These are phyloP conservation scores for Petroica traversi DNA, from an alignment of 2,113 vertebrate species.

Conservation along the genomic window DNA sequence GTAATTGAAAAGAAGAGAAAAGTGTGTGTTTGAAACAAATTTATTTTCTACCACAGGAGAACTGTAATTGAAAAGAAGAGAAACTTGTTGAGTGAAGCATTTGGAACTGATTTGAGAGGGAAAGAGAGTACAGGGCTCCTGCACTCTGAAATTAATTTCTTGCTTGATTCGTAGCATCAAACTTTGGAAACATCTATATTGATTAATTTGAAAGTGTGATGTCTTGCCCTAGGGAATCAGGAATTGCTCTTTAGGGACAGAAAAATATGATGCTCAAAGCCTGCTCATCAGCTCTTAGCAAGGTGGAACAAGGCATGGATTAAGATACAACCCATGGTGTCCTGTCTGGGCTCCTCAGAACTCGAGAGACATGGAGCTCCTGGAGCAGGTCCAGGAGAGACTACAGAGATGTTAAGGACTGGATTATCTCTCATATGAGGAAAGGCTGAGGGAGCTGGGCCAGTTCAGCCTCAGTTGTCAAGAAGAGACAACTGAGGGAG, in stretches of 20 bases:
- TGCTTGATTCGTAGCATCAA: conserved; percentile 13
- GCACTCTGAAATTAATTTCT: conserved; percentile 23
- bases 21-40: conserved; percentile 23
- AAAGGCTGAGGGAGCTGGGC: background rate
- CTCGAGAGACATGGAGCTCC: background rate
- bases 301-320: background rate
- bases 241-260: background rate
- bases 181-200: conserved; percentile 15
- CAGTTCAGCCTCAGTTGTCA: background rate
- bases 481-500: fast-evolving
- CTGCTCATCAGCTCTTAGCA: background rate
- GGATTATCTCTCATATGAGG: background rate
- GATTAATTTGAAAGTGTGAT: conserved; percentile 21
- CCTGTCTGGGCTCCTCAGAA: background rate
- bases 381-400: fast-evolving
- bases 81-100: conserved; percentile 34
- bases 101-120: conserved; percentile 43
- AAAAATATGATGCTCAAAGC: background rate
- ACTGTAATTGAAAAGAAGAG: conserved; percentile 52
- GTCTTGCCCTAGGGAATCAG: background rate
- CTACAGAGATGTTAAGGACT: background rate
- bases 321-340: background rate
- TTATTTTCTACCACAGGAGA: conserved; percentile 54
- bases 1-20: conserved; percentile 53
- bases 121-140: background rate